These are phyloP conservation scores for Tragulus kanchil DNA, from an alignment of 2,113 vertebrate species.

Conservation along the genomic window DNA sequence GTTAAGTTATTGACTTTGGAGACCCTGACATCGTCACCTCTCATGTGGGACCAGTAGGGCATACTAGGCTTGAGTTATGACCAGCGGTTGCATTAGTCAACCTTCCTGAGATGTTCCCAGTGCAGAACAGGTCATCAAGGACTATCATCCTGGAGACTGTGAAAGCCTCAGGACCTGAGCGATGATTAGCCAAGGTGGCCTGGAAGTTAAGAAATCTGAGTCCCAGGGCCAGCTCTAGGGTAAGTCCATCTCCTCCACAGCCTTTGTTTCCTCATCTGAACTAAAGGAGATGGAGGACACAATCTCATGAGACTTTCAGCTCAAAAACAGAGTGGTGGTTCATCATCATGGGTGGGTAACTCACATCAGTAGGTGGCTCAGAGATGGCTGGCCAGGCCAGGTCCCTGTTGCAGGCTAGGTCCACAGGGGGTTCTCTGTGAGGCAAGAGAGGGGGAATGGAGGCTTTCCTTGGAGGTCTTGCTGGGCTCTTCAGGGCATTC, in stretches of 20 bases:
- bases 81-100: background rate
- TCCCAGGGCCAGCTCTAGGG: background rate
- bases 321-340: background rate
- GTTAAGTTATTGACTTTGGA: background rate
- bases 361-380: slow-evolving; percentile 43
- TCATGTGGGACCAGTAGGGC: background rate
- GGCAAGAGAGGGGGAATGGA: background rate
- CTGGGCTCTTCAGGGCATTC: background rate
- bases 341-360: background rate
- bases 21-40: background rate
- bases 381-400: slow-evolving; percentile 4
- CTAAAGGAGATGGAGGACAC: background rate
- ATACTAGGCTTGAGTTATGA: background rate
- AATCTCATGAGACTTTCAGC: background rate
- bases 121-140: background rate
- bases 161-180: background rate
- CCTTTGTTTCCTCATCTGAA: background rate
- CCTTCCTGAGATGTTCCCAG: background rate
- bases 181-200: background rate
- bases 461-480: slow-evolving; percentile 30
- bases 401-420: slow-evolving; percentile 71
- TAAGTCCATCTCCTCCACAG: background rate
- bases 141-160: fast-evolving
- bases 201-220: background rate
- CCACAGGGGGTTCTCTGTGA: slow-evolving; percentile 12